These are phyloP conservation scores for Lophotis ruficrista DNA, from an alignment of 2,113 vertebrate genomes.

Conservation along the genomic window DNA sequence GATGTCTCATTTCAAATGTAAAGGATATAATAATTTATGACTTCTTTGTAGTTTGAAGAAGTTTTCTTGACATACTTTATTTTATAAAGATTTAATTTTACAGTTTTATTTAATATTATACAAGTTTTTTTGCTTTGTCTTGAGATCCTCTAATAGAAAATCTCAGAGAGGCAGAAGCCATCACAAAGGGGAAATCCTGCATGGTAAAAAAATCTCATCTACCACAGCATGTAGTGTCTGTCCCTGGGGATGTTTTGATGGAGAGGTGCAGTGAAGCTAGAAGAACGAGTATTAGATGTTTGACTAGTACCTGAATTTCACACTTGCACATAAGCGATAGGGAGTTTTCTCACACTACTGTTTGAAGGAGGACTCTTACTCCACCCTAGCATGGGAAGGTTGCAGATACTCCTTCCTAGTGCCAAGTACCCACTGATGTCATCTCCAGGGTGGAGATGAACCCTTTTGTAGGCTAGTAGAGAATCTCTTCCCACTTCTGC, in stretches of 20 bases:
- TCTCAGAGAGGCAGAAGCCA: not conserved
- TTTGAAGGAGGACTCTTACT: not conserved
- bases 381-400: not conserved
- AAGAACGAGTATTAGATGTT: not conserved
- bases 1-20: not conserved
- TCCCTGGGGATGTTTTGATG: not conserved
- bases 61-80: not conserved
- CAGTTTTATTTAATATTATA: not conserved
- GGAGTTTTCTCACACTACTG: not conserved
- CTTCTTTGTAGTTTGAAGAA: not conserved
- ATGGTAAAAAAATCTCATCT: not conserved
- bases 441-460: not conserved
- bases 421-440: not conserved
- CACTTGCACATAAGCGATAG: rapidly evolving
- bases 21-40: not conserved
- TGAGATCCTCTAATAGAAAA: not conserved
- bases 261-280: not conserved
- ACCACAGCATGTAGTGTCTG: not conserved
- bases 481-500: not conserved
- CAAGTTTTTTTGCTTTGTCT: not conserved
- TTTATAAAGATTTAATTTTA: not conserved
- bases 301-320: not conserved
- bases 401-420: not conserved
- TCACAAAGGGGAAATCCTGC: not conserved
- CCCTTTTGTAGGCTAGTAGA: not conserved